Evolutionary conservation across 2,797 vertebrate species (phyloP).

Genomic region (Gobionotothen gibberifrons): DNA sequence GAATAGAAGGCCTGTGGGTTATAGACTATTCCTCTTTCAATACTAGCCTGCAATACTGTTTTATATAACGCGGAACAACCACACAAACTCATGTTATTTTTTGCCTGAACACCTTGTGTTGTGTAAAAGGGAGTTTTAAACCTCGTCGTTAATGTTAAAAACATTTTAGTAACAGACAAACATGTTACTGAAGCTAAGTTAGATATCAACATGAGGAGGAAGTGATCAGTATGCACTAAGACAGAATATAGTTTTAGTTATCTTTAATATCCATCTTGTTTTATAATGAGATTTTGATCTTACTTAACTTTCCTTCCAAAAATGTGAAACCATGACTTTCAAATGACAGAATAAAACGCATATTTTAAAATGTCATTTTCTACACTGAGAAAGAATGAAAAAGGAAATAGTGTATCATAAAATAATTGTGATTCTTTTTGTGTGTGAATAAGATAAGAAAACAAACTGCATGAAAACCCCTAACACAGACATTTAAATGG

Average conservation of each 20-base stretch:
- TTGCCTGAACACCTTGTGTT: background rate
- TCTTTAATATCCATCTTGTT: conserved; percentile 9
- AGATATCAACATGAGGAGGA: background rate
- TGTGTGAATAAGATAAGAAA: background rate
- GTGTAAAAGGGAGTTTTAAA: background rate
- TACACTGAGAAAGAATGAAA: background rate
- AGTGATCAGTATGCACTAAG: background rate
- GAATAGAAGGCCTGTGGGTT: conserved; percentile 55
- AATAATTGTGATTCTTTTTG: background rate
- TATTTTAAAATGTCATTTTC: background rate
- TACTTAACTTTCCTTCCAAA: background rate
- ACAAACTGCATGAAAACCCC: background rate
- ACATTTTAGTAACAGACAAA: background rate
- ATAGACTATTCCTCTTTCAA: conserved; percentile 52
- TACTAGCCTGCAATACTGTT: conserved; percentile 28
- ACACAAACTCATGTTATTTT: background rate
- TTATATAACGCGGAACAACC: conserved; percentile 8
- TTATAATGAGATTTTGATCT: conserved; percentile 1
- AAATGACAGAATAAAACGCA: background rate
- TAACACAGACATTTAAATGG: background rate
- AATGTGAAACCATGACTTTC: background rate
- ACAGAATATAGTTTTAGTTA: background rate
- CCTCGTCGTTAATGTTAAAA: background rate
- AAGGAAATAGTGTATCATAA: background rate
- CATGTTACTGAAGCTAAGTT: background rate